Evolutionary conservation across 1,140 invertebrate species (phyloP).

Genomic region (Sweltsa coloradensis): DNA sequence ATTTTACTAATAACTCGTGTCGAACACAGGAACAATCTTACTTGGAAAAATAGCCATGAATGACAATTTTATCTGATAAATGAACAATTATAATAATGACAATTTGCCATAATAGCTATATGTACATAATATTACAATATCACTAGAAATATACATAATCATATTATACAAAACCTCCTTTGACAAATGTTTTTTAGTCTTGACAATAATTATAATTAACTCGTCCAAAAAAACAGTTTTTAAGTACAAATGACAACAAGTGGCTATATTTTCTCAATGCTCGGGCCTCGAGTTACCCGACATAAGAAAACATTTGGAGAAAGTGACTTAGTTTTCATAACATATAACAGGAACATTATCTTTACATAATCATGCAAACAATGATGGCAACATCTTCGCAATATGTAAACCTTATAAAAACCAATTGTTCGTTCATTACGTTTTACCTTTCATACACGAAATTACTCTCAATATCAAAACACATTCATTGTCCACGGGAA

Average conservation of each 20-base stretch:
- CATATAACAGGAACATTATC: conserved; percentile 31
- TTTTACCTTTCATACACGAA: conserved; percentile 3
- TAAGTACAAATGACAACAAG: conserved; percentile 18
- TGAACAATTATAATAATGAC: conserved; percentile 10
- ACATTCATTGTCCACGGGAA: background rate
- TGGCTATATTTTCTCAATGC: conserved; percentile 5
- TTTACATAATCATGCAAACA: background rate
- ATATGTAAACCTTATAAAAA: conserved; percentile 9
- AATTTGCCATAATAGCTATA: conserved; percentile 8
- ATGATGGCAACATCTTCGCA: conserved; percentile 9
- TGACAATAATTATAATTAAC: conserved; percentile 13
- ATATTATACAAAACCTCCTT: conserved; percentile 11
- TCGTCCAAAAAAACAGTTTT: conserved; percentile 13
- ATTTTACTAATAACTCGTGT: too few species aligned
- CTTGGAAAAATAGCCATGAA: conserved; percentile 17
- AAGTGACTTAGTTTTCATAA: conserved; percentile 33
- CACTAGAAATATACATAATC: conserved; percentile 17
- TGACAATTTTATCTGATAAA: conserved; percentile 15
- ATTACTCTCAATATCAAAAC: conserved; percentile 2
- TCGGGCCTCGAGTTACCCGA: background rate
- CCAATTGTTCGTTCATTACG: background rate
- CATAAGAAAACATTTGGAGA: conserved; percentile 12
- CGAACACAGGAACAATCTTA: conserved; percentile 14
- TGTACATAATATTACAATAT: conserved; percentile 15
- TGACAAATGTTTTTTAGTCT: conserved; percentile 11